These are phyloP conservation scores for Plagodis pulveraria DNA, from an alignment of 2,888 invertebrate genomes.

Conservation along the genomic window DNA sequence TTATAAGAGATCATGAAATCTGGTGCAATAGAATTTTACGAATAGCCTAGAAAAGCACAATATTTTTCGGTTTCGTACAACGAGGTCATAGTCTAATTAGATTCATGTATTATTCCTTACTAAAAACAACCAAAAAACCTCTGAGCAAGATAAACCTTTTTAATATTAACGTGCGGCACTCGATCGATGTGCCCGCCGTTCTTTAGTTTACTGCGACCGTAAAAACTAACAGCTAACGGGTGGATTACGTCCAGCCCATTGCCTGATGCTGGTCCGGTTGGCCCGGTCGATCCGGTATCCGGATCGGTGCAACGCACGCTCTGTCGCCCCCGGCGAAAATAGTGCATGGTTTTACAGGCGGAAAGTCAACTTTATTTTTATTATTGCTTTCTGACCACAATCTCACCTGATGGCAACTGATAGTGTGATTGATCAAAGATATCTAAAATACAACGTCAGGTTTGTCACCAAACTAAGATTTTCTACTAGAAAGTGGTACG, in stretches of 20 bases:
- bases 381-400: too few relatives aligned
- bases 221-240: conserved; percentile 71
- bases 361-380: neutral
- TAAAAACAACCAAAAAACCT: conserved; percentile 9
- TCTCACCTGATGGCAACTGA: too few relatives aligned
- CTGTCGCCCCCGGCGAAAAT: conserved; percentile 34
- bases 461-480: too few relatives aligned
- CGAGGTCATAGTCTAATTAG: conserved; percentile 17
- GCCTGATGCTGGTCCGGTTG: conserved; percentile 39
- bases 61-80: too few relatives aligned
- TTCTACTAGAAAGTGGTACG: too few relatives aligned
- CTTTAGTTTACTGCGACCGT: conserved; percentile 70
- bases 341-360: conserved; percentile 4
- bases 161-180: conserved; percentile 58
- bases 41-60: too few relatives aligned
- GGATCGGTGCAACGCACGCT: conserved; percentile 45
- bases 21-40: too few relatives aligned
- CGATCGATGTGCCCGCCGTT: conserved; percentile 61
- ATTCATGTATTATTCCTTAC: neutral
- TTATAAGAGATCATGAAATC: too few relatives aligned
- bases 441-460: too few relatives aligned
- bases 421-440: too few relatives aligned
- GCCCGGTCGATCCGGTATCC: neutral
- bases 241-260: conserved; percentile 70
- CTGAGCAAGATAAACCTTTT: conserved; percentile 46